Percentiles rank a stretch among this genome's conserved stretches.
Conservation (phyloP, 2,113 vertebrate species). For the Phycodurus eques region DNA sequence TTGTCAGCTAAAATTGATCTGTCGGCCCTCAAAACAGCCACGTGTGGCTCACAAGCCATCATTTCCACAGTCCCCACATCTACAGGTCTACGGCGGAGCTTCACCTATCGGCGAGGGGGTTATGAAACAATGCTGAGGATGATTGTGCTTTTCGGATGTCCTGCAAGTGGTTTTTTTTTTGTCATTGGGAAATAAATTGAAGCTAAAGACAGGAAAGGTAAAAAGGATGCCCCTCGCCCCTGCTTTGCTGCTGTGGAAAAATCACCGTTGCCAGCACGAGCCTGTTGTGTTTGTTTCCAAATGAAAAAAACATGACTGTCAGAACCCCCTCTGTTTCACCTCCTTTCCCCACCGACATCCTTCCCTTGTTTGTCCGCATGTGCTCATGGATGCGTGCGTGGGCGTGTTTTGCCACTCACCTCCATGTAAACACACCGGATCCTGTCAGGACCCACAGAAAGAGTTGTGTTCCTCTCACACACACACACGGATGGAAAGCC, state of each 20-base stretch:
- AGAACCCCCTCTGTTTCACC: slow-evolving; percentile 5
- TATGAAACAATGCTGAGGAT: background rate
- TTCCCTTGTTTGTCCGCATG: slow-evolving; percentile 72
- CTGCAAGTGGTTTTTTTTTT: no score
- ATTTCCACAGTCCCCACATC: no score
- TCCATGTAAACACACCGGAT: slow-evolving; percentile 43
- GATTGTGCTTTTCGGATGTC: background rate
- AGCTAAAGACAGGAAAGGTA: slow-evolving; percentile 1
- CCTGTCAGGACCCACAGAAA: slow-evolving; percentile 10
- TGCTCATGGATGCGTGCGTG: slow-evolving; percentile 20
- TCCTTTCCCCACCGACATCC: slow-evolving; percentile 52
- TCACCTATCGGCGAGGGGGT: no score
- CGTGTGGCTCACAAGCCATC: no score
- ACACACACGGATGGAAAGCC: slow-evolving; percentile 21
- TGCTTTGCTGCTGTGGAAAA: slow-evolving; percentile 41
- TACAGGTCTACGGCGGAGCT: no score
- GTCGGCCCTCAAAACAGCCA: no score
- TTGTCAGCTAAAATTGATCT: no score
- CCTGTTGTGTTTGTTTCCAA: slow-evolving; percentile 19
- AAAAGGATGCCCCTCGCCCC: slow-evolving; percentile 6
- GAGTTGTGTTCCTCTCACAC: slow-evolving; percentile 3
- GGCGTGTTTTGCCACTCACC: slow-evolving; percentile 5
- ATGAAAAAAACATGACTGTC: slow-evolving; percentile 28
- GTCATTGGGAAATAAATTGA: background rate
- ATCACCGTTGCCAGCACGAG: slow-evolving; percentile 26